Evolutionary conservation across 2,113 vertebrate genomes (phyloP), one percentile per base, ranked within the genome.

Genomic region (Hyperoodon ampullatus): DNA sequence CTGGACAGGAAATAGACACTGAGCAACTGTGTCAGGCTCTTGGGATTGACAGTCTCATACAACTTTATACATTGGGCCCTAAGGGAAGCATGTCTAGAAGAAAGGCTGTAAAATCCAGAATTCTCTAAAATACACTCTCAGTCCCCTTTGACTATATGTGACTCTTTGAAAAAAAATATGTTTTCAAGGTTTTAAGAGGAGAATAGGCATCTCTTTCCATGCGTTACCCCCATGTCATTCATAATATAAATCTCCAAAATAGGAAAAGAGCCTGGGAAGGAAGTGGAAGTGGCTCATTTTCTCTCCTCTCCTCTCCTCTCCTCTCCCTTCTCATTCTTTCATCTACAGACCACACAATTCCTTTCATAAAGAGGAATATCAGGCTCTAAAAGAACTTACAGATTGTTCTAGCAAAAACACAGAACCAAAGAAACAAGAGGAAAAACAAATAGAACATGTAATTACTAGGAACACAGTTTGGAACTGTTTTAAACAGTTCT

Each of bases 381-480:
- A 39, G 50, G 30, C 15, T 86, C 44, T 85, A 94, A 86, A 97
- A 53, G 8, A 94, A 35, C 35, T 91, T 88, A 74, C 18, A 66
- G 33, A 65, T 94, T 93, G 47, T 96, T 94, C 89, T 93, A 80
- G 47, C 21, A 82, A 85, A 97, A 82, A 81, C 10, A 60, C 42
- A 82, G n/a, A 88, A 88, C 28, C 61, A 89, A 93, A 91, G 33
- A 90, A 24, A 71, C 19, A 47, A 21, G 47, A n/a, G 15, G 8
- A 0, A 60, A 85, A 42, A 35, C 19, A 68, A 95, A 85, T 50
- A 81, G 72, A 80, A 93, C 47, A 93, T 82, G 12, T 72, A 94
- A 95, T 88, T 89, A 89, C 26, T 89, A 8, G 86, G 61, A 85
- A 70, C 50, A 83, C 21, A 95, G 42, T 78, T 85, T 35, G 84